Base-by-base conservation (phyloP, 2,113 vertebrate genomes). In the human region DNA sequence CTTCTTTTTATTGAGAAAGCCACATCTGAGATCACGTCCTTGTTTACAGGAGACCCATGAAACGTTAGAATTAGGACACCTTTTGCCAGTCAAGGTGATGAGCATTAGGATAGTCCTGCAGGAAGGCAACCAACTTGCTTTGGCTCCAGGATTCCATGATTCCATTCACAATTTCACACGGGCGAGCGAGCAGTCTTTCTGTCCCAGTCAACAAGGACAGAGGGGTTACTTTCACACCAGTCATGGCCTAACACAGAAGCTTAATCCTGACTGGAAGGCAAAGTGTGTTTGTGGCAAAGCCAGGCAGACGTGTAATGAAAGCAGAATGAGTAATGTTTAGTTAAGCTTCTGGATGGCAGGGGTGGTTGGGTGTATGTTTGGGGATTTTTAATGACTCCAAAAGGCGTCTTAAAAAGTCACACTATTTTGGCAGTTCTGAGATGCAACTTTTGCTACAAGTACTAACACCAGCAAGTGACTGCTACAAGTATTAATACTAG, bases 211-310 rank as follows among this genome's bases (percentile, higher is more conserved):
- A 17, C 45, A 92, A 38, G 79, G 52, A 64, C 64, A 70, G 55
- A 78, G 86, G 43, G 27, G 40, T 2, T 45, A 86, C 35, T 73
- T 80, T 88, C 68, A 50, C 48, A 43, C 30, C 94, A 43, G 72
- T 25, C 75, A 32, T 5, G 43, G 91, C 82, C 52, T 82, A 50
- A 83, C 57, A 61, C 1, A 22, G 92, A 83, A 85, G 75, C 84
- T 84, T 73, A 82, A 82, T 86, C 94, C 89, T 57, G 76, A 57
- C 88, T 96, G n/a, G 85, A 93, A 91, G 93, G 90, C 68, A 86
- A 73, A 61, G 76, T 17, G 1, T 45, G 61, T 61, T 27, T 79
- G 82, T 43, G 86, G 78, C 59, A 79, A 81, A 72, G 89, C 30
- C 82, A 91, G 73, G 84, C 66, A 68, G 79, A 92, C 50, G 35